A percentile compares a stretch with the other conserved stretches of the same genome.
Evolutionary conservation across 2,797 vertebrate genomes (phyloP).

Genomic region (Enteromius thamalakanensis): DNA sequence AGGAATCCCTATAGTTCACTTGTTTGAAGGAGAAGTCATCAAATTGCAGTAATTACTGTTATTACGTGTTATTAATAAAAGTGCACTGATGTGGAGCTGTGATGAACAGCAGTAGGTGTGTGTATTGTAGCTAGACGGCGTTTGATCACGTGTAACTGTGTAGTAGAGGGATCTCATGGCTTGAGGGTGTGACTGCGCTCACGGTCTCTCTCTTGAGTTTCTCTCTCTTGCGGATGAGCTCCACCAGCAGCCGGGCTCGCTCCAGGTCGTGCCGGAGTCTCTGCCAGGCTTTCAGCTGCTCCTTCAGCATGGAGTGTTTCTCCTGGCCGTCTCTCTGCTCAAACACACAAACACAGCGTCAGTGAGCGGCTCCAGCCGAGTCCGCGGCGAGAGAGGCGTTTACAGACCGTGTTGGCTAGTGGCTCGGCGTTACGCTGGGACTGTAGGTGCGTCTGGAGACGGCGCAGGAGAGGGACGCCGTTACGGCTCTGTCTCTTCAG

Average conservation of each 20-base stretch:
- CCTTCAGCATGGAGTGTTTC: conserved; percentile 92
- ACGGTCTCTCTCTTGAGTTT: conserved; percentile 98
- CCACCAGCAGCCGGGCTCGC: conserved; percentile 93
- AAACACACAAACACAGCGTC: conserved; percentile 54
- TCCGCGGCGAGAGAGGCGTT: too few species aligned
- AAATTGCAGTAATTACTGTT: too few species aligned
- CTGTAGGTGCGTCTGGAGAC: conserved; percentile 96
- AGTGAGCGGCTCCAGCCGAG: background rate
- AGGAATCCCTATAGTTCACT: too few species aligned
- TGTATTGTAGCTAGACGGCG: too few species aligned
- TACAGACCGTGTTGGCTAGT: conserved; percentile 37
- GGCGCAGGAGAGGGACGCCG: conserved; percentile 92
- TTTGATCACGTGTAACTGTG: too few species aligned
- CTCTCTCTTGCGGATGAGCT: conserved; percentile 98
- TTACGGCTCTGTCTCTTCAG: conserved; percentile 98
- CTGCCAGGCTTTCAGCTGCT: conserved; percentile 99
- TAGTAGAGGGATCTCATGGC: too few species aligned
- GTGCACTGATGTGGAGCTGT: too few species aligned
- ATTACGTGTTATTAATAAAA: too few species aligned
- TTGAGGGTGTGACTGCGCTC: conserved; percentile 55
- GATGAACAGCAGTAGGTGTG: too few species aligned
- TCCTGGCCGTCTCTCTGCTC: conserved; percentile 90
- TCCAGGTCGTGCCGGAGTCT: conserved; percentile 96
- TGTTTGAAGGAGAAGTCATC: too few species aligned
- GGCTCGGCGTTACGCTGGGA: conserved; percentile 93